phyloP scores from a whole-genome alignment of 2,113 vertebrate species.

The Sterna hirundo region DNA sequence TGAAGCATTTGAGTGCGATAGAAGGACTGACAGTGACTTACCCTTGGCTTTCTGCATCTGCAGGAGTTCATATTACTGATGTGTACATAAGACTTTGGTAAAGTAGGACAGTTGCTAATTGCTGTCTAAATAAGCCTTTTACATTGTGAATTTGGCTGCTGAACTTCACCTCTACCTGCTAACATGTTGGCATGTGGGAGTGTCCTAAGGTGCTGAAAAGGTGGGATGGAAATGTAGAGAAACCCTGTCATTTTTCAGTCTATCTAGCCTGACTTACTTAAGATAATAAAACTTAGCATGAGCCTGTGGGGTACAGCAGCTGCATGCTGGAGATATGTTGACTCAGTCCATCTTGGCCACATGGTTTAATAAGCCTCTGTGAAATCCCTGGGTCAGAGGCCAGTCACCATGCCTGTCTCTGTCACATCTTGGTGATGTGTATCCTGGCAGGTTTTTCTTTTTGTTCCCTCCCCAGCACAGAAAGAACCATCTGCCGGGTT shows the following conservation, averaged over 20 bases:
- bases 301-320: too few relatives aligned
- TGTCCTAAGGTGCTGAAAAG: too few relatives aligned
- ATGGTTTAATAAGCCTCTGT: not conserved
- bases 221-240: too few relatives aligned
- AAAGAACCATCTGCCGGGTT: slow-evolving; percentile 74
- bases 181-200: too few relatives aligned
- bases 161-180: too few relatives aligned
- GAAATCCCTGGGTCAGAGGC: slow-evolving; percentile 63
- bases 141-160: too few relatives aligned
- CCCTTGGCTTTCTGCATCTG: not conserved
- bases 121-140: not conserved
- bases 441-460: slow-evolving; percentile 46
- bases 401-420: slow-evolving; percentile 56
- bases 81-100: not conserved
- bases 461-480: not conserved
- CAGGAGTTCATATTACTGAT: not conserved
- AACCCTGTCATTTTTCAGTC: too few relatives aligned
- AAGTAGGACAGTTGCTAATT: not conserved
- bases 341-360: too few relatives aligned
- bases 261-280: too few relatives aligned
- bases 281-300: too few relatives aligned
- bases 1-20: not conserved
- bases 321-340: too few relatives aligned
- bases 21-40: not conserved
- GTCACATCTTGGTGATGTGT: slow-evolving; percentile 67